phyloP scores from a whole-genome alignment of 1,140 invertebrate species.

The Drosophila sturtevanti region DNA sequence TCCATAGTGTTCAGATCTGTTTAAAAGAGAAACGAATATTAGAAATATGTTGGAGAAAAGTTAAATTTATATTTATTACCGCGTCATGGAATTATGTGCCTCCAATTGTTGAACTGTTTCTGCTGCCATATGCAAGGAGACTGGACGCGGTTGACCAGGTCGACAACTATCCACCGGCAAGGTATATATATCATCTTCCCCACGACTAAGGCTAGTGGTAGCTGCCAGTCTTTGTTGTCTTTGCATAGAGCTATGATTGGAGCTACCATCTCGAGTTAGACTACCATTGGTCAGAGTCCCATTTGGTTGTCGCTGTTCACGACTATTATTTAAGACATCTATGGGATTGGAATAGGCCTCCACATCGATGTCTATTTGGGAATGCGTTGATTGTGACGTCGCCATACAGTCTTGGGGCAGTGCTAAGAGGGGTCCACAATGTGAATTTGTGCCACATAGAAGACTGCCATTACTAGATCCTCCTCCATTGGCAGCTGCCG shows the following conservation, averaged over 20 bases:
- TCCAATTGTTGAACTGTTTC: slow-evolving; percentile 63
- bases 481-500: slow-evolving; percentile 79
- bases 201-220: slow-evolving; percentile 38
- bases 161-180: slow-evolving; percentile 77
- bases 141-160: slow-evolving; percentile 53
- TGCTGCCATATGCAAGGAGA: slow-evolving; percentile 65
- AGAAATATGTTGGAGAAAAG: background rate
- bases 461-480: slow-evolving; percentile 71
- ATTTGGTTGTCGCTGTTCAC: slow-evolving; percentile 62
- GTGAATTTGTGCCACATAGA: slow-evolving; percentile 56
- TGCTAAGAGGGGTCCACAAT: slow-evolving; percentile 66
- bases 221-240: slow-evolving; percentile 51
- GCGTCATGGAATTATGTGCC: slow-evolving; percentile 74
- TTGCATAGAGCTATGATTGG: slow-evolving; percentile 60
- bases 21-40: background rate
- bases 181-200: slow-evolving; percentile 78
- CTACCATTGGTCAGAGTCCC: slow-evolving; percentile 74
- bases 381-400: slow-evolving; percentile 20
- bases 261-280: slow-evolving; percentile 61
- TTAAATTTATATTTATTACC: slow-evolving; percentile 25
- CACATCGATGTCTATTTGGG: slow-evolving; percentile 59
- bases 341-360: slow-evolving; percentile 82
- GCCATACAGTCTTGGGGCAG: slow-evolving; percentile 72
- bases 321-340: slow-evolving; percentile 74
- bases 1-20: slow-evolving; percentile 63